phyloP scores from a whole-genome alignment of 2,113 vertebrate species.

The Kryptolebias marmoratus region DNA sequence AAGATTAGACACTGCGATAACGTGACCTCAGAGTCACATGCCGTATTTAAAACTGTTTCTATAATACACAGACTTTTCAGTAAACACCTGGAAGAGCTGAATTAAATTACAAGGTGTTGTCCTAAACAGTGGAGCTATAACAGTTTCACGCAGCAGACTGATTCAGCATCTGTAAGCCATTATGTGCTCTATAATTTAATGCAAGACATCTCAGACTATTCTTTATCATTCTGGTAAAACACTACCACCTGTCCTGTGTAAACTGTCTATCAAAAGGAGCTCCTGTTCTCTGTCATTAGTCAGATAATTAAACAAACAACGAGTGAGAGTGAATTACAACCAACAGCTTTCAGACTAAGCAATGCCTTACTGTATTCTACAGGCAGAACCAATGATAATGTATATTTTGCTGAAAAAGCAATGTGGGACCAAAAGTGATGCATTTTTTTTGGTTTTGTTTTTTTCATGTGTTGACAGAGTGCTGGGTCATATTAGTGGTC shows the following conservation, averaged over 20 bases:
- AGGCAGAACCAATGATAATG: neutral
- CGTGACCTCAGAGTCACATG: slow-evolving; percentile 27
- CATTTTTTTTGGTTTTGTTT: slow-evolving; percentile 18
- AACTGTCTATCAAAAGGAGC: slow-evolving; percentile 22
- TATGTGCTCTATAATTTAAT: slow-evolving; percentile 58
- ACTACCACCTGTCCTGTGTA: slow-evolving; percentile 31
- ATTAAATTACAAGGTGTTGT: slow-evolving; percentile 47
- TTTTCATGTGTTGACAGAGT: slow-evolving; percentile 52
- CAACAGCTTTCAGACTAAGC: slow-evolving; percentile 19
- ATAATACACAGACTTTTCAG: slow-evolving; percentile 25
- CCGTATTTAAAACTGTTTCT: slow-evolving; percentile 1
- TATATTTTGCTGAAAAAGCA: slow-evolving; percentile 1
- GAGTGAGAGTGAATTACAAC: slow-evolving; percentile 44
- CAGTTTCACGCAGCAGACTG: slow-evolving; percentile 9
- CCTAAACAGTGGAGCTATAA: slow-evolving; percentile 17
- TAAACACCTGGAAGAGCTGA: slow-evolving; percentile 45
- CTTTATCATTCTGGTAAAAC: slow-evolving; percentile 54
- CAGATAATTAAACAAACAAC: slow-evolving; percentile 39
- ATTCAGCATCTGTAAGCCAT: slow-evolving; percentile 42
- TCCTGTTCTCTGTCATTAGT: slow-evolving; percentile 52
- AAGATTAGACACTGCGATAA: neutral
- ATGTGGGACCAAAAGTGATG: slow-evolving; percentile 11
- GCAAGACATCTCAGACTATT: slow-evolving; percentile 4
- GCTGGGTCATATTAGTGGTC: slow-evolving; percentile 41
- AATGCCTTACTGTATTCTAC: slow-evolving; percentile 5